Evolutionary conservation across 1,140 invertebrate species (phyloP).

Genomic region (Drosophila obscura): DNA sequence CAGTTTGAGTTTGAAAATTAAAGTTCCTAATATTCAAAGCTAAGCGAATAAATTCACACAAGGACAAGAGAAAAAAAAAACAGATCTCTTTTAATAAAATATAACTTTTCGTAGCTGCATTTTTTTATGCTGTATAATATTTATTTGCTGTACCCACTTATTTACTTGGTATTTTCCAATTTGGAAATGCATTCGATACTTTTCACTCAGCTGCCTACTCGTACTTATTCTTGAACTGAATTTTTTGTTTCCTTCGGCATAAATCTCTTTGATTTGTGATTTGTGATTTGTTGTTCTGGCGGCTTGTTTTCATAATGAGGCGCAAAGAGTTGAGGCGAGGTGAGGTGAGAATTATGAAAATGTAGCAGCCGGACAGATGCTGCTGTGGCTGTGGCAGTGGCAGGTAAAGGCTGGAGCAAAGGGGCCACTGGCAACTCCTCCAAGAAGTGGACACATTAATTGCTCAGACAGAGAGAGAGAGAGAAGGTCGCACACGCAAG

Average conservation of each 20-base stretch:
- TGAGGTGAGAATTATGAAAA: slow-evolving; percentile 47
- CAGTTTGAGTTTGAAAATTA: too few species aligned
- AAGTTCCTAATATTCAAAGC: too few species aligned
- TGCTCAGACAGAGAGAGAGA: slow-evolving; percentile 14
- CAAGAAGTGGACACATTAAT: slow-evolving; percentile 61
- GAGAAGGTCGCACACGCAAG: slow-evolving; percentile 60
- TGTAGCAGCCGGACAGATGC: slow-evolving; percentile 1
- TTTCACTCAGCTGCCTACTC: too few species aligned
- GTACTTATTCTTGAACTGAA: background rate
- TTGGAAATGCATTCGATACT: too few species aligned
- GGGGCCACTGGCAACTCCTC: slow-evolving; percentile 3
- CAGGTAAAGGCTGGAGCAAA: background rate
- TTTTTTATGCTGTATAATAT: too few species aligned
- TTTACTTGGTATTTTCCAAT: too few species aligned
- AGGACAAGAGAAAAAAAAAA: too few species aligned
- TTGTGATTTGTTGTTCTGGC: slow-evolving; percentile 1
- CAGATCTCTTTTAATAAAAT: too few species aligned
- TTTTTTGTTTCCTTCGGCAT: slow-evolving; percentile 32
- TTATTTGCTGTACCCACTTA: background rate
- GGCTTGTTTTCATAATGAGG: slow-evolving; percentile 67
- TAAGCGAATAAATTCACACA: too few species aligned
- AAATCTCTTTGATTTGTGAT: slow-evolving; percentile 64
- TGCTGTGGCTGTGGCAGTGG: too few species aligned
- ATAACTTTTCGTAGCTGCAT: too few species aligned
- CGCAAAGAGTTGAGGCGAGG: slow-evolving; percentile 21